These are phyloP conservation scores for Simalia tracyae DNA, from an alignment of 2,797 vertebrate genomes.

Conservation along the genomic window DNA sequence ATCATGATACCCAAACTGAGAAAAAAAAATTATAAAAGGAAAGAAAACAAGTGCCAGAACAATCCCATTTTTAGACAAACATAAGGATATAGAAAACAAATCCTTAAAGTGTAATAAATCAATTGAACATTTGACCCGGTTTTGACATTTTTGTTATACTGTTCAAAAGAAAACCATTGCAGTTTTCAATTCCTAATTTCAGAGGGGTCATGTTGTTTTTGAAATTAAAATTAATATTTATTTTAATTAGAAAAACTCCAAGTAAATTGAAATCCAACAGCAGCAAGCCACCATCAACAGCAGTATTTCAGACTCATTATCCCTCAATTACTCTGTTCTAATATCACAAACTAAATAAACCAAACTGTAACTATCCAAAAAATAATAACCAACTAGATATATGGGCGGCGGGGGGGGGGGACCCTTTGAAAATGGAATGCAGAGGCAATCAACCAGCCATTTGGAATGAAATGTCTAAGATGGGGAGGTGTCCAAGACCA, in stretches of 20 bases:
- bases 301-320: no score
- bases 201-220: no score
- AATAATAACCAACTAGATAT: no score
- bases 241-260: no score
- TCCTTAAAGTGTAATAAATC: background rate
- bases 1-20: conserved; percentile 45
- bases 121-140: background rate
- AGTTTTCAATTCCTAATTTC: background rate
- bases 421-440: background rate
- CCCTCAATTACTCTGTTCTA: no score
- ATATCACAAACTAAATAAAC: no score
- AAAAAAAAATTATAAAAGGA: background rate
- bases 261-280: no score
- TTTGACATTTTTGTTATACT: background rate
- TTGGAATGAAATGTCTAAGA: background rate
- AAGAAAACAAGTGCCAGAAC: background rate
- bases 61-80: conserved; percentile 12
- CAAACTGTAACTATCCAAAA: no score
- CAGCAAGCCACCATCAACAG: no score
- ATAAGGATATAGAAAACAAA: background rate
- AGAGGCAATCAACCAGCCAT: background rate
- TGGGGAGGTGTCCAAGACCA: background rate
- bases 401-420: no score
- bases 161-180: background rate
- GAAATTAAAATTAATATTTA: no score